A percentile compares a stretch with the other conserved stretches of the same genome.
These are phyloP conservation scores for Littorina saxatilis DNA, from an alignment of 1,140 invertebrate genomes.

Conservation along the genomic window DNA sequence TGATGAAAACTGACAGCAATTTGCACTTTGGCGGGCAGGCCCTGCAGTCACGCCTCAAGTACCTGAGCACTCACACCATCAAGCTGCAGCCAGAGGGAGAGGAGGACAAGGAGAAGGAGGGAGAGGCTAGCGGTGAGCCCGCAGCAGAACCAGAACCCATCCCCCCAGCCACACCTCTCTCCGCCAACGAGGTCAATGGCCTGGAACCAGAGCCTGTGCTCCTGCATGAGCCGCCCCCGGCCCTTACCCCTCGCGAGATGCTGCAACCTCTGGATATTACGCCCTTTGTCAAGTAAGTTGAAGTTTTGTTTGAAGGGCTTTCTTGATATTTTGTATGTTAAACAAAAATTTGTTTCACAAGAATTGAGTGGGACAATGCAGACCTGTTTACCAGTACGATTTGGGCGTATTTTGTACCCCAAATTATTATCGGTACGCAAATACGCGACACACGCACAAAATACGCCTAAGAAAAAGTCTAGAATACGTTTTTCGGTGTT, in stretches of 20 bases:
- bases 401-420: too few relatives aligned
- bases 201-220: conserved; percentile 62
- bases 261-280: conserved; percentile 70
- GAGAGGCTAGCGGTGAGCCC: conserved; percentile 11
- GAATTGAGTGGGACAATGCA: too few relatives aligned
- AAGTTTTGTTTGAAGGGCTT: too few relatives aligned
- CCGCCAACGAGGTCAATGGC: conserved; percentile 46
- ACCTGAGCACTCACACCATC: conserved; percentile 70
- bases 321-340: too few relatives aligned
- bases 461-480: too few relatives aligned
- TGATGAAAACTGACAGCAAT: too few relatives aligned
- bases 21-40: too few relatives aligned
- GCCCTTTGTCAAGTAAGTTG: conserved; percentile 69
- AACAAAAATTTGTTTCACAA: too few relatives aligned
- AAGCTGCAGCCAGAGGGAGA: conserved; percentile 60
- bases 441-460: too few relatives aligned
- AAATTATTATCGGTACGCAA: too few relatives aligned
- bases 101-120: conserved; percentile 39
- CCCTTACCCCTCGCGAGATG: conserved; percentile 67
- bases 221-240: conserved; percentile 67
- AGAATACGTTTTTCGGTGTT: too few relatives aligned
- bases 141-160: conserved; percentile 21
- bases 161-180: conserved; percentile 58
- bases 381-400: too few relatives aligned
- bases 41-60: conserved; percentile 70